Percentiles rank a stretch among this genome's conserved stretches.
Evolutionary conservation across 2,113 vertebrate species (phyloP).

Genomic region (Hydropotes inermis): DNA sequence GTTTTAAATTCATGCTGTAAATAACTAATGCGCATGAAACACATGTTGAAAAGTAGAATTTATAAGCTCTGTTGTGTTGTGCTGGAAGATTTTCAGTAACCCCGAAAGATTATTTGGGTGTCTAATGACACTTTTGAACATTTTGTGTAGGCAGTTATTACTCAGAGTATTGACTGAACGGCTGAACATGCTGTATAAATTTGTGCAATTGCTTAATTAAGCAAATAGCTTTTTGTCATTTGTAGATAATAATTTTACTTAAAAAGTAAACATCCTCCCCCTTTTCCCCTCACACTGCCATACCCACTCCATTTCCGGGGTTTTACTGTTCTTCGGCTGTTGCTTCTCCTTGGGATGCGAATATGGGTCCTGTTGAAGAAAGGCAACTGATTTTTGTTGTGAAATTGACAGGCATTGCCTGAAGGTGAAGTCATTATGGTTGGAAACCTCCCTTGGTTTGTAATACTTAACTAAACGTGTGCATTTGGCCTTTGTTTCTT

Average conservation of each 20-base stretch:
- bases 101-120: not conserved
- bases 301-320: not conserved
- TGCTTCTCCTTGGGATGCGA: not conserved
- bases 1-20: not conserved
- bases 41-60: not conserved
- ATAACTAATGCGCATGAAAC: not conserved
- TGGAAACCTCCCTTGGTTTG: not conserved
- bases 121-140: slow-evolving; percentile 19
- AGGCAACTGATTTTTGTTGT: rapidly evolving
- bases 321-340: not conserved
- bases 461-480: rapidly evolving
- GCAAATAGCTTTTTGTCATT: slow-evolving; percentile 1
- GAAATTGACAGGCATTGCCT: not conserved
- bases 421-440: no score
- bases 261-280: not conserved
- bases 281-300: not conserved
- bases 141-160: slow-evolving; percentile 13
- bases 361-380: not conserved
- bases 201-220: slow-evolving; percentile 20
- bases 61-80: not conserved
- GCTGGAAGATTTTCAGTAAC: slow-evolving; percentile 21
- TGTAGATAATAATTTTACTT: slow-evolving; percentile 23
- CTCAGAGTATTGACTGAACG: slow-evolving; percentile 8
- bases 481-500: not conserved
- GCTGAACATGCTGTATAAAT: not conserved